Evolutionary conservation across 2,888 invertebrate genomes (phyloP).

Genomic region (Chironomus tentans): DNA sequence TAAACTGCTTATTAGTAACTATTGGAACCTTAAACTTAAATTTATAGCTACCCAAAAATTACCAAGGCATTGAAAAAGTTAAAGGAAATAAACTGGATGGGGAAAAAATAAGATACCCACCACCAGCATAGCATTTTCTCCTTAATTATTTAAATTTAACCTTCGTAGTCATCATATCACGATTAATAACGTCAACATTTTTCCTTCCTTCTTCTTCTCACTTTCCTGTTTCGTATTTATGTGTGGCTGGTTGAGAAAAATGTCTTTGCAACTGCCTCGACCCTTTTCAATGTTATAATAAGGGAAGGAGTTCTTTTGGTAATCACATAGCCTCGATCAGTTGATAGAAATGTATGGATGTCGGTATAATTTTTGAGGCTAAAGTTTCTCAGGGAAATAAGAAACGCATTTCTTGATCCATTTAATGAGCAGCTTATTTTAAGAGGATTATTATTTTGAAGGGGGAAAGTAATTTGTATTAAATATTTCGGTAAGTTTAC

Average conservation of each 20-base stretch:
- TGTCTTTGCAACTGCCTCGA: not conserved
- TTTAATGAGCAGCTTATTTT: too few species aligned
- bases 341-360: too few species aligned
- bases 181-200: not conserved
- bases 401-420: too few species aligned
- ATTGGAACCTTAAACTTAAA: too few species aligned
- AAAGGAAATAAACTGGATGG: not conserved
- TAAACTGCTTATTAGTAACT: too few species aligned
- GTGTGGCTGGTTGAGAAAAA: too few species aligned
- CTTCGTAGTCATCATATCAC: not conserved
- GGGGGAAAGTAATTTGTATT: too few species aligned
- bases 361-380: too few species aligned
- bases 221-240: not conserved
- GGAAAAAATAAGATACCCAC: not conserved
- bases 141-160: constrained; percentile 8
- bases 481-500: too few species aligned
- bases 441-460: too few species aligned
- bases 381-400: too few species aligned
- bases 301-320: not conserved
- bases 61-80: not conserved
- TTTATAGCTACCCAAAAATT: not conserved
- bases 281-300: not conserved
- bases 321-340: too few species aligned
- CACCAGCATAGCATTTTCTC: not conserved
- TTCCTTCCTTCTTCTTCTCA: not conserved